phyloP scores from a whole-genome alignment of 1,140 invertebrate species.

The Ephestia elutella region DNA sequence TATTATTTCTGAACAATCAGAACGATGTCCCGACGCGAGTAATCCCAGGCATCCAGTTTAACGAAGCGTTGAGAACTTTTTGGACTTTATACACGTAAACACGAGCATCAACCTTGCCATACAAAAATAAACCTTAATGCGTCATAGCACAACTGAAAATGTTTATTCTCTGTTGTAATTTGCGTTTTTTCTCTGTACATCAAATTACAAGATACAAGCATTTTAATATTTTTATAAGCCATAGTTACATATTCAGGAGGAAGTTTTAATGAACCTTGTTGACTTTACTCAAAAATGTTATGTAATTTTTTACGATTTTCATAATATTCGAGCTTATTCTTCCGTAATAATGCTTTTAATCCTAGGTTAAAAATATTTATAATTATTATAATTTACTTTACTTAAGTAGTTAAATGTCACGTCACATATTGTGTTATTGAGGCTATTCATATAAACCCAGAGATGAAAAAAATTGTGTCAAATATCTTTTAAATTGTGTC shows the following conservation, averaged over 20 bases:
- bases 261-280: not conserved
- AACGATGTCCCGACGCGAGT: slow-evolving; percentile 42
- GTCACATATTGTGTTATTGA: no score
- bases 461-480: no score
- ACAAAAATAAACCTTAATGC: slow-evolving; percentile 24
- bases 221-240: not conserved
- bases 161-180: not conserved
- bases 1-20: slow-evolving; percentile 36
- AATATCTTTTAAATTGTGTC: no score
- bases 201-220: slow-evolving; percentile 8
- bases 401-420: no score
- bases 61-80: slow-evolving; percentile 57
- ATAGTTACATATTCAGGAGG: not conserved
- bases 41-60: slow-evolving; percentile 54
- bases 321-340: no score
- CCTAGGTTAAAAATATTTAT: no score
- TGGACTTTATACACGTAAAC: slow-evolving; percentile 45
- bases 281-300: not conserved
- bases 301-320: no score
- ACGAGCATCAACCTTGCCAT: slow-evolving; percentile 17
- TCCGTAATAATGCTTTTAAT: no score
- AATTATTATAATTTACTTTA: no score
- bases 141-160: slow-evolving; percentile 5
- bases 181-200: slow-evolving; percentile 24
- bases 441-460: no score